These are phyloP conservation scores for Datnioides undecimradiatus DNA, from an alignment of 2,113 vertebrate species.

Conservation along the genomic window DNA sequence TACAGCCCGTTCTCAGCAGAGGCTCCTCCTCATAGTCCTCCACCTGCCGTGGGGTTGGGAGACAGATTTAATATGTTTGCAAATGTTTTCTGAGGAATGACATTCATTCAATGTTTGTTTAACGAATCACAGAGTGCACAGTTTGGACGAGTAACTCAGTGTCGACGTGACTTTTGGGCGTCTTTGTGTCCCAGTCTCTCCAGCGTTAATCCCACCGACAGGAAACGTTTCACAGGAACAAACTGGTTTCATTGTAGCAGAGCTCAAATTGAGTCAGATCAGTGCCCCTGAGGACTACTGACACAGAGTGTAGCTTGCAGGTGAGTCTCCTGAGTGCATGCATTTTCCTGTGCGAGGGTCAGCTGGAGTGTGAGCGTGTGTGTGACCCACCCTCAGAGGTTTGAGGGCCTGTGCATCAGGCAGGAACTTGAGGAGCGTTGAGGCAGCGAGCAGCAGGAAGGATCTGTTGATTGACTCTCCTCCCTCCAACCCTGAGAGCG, in stretches of 20 bases:
- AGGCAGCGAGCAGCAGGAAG: constrained; percentile 96
- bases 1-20: constrained; percentile 93
- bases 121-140: not conserved
- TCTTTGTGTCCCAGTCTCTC: constrained; percentile 30
- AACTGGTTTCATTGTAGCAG: constrained; percentile 48
- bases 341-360: not conserved
- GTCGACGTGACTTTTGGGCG: not conserved
- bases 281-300: constrained; percentile 21
- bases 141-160: not conserved
- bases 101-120: not conserved
- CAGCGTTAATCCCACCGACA: constrained; percentile 16
- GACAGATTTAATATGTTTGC: not conserved
- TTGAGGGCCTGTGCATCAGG: constrained; percentile 97
- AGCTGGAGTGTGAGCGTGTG: not conserved
- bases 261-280: constrained; percentile 62
- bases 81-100: not conserved
- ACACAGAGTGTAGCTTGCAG: constrained; percentile 60
- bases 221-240: constrained; percentile 23
- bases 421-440: constrained; percentile 97
- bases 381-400: constrained; percentile 88
- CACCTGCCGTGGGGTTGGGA: constrained; percentile 80
- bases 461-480: constrained; percentile 98
- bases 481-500: constrained; percentile 95
- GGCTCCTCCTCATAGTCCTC: constrained; percentile 98
- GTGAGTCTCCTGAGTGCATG: not conserved